phyloP scores from a whole-genome alignment of 2,797 vertebrate species.

The Propithecus perrieri region DNA sequence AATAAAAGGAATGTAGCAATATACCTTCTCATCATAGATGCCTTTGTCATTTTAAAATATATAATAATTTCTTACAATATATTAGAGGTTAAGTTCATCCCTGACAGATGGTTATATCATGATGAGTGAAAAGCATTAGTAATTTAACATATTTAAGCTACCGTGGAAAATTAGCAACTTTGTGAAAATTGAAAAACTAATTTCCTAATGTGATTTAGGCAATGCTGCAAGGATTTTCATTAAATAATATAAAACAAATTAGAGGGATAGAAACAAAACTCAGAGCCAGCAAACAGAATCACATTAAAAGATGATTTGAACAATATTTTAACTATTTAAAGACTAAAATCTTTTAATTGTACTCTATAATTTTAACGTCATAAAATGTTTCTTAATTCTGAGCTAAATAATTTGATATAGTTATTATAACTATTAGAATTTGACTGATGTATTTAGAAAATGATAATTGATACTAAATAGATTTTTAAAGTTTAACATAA shows the following conservation, averaged over 20 bases:
- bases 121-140: constrained; percentile 61
- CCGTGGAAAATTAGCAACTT: constrained; percentile 64
- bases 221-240: constrained; percentile 58
- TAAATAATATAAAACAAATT: constrained; percentile 70
- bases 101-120: constrained; percentile 54
- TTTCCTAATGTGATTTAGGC: constrained; percentile 59
- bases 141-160: constrained; percentile 71
- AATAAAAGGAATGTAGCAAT: background rate
- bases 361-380: background rate
- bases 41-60: constrained; percentile 34
- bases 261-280: constrained; percentile 38
- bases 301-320: constrained; percentile 37
- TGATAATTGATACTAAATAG: background rate
- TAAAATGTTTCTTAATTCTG: background rate
- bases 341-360: background rate
- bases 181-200: constrained; percentile 67
- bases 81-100: constrained; percentile 30
- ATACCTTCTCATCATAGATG: background rate
- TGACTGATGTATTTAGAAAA: background rate
- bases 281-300: constrained; percentile 7
- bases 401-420: background rate
- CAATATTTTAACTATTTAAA: constrained; percentile 46
- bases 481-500: background rate
- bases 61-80: constrained; percentile 25
- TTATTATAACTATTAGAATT: background rate